Base-by-base conservation (phyloP, 2,113 vertebrate genomes). In the Phodopus roborovskii region DNA sequence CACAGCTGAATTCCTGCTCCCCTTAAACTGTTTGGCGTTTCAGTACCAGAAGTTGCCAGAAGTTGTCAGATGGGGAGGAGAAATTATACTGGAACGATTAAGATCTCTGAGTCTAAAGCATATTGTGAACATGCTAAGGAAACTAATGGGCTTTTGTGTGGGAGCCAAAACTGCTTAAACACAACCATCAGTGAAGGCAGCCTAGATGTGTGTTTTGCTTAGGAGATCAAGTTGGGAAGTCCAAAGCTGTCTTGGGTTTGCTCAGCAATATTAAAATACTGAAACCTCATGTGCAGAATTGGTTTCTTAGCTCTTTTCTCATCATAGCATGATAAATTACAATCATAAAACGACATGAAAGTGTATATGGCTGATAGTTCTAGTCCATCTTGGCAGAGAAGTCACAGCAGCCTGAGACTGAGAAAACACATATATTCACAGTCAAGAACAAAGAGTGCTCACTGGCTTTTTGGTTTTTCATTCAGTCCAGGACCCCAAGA, bases 181-280 rank as follows among this genome's bases (percentile, higher is more conserved):
- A 36, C 79, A 85, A 66, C 62, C 62, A 5, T n/a, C 62, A 66
- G 42, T 2, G 39, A 91, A 53, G 58, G 68, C 33, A 26, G 88
- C n/a, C 75, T 84, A 56, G 26, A 62, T 33, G 22, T 60, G 66
- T 15, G 45, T 39, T 88, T 79, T 84, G 88, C 77, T 62, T 64
- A 94, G 68, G 58, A 50, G 81, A 84, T 20, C 62, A 84, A 93
- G 85, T 64, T 45, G 36, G 90, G 88, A 48, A 22, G 79, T 58
- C 22, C 7, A 70, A 94, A 71, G n/a, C 58, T 36, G 77, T 48
- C 53, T 84, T 64, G 16, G 39, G 60, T 87, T n/a, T 71, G 73
- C 71, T 96, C 45, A 56, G 75, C 64, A 92, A 91, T 91, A 42
- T 26, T 94, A 85, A 90, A 96, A 53, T 94, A 82, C 81, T 60